Percentiles rank a stretch among this genome's conserved stretches.
Evolutionary conservation across 2,113 vertebrate species (phyloP).

Genomic region (Corvus moneduloides): DNA sequence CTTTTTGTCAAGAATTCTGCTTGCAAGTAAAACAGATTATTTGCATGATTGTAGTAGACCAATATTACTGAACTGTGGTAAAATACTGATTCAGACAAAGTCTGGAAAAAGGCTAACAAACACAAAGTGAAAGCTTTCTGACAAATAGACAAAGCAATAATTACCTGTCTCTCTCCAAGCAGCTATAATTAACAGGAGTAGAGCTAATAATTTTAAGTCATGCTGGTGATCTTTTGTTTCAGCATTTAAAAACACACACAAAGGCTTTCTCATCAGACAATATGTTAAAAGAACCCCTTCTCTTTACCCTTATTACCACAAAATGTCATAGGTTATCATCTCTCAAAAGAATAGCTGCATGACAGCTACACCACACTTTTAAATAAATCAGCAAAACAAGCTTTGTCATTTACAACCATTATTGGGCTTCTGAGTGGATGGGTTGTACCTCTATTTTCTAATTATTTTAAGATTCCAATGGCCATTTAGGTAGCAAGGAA

Average conservation of each 20-base stretch:
- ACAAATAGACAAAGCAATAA: constrained; percentile 39
- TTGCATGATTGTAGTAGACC: neutral
- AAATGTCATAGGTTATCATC: neutral
- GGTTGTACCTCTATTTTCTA: constrained; percentile 8
- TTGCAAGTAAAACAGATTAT: neutral
- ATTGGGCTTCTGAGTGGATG: constrained; percentile 8
- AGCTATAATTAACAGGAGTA: constrained; percentile 5
- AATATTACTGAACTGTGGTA: neutral
- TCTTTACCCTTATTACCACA: neutral
- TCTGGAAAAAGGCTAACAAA: neutral
- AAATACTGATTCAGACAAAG: neutral
- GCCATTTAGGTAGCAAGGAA: neutral
- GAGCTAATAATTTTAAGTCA: neutral
- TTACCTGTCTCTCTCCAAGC: neutral
- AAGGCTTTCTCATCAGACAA: neutral
- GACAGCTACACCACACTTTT: neutral
- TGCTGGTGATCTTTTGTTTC: neutral
- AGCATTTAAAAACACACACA: neutral
- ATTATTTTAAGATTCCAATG: constrained; percentile 41
- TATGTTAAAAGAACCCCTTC: neutral
- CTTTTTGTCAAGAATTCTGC: neutral
- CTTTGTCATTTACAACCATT: constrained; percentile 33
- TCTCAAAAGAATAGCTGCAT: neutral
- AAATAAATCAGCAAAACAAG: constrained; percentile 64
- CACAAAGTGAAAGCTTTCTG: neutral